These are phyloP conservation scores for Neosalanx taihuensis DNA, from an alignment of 2,797 vertebrate species.

Conservation along the genomic window DNA sequence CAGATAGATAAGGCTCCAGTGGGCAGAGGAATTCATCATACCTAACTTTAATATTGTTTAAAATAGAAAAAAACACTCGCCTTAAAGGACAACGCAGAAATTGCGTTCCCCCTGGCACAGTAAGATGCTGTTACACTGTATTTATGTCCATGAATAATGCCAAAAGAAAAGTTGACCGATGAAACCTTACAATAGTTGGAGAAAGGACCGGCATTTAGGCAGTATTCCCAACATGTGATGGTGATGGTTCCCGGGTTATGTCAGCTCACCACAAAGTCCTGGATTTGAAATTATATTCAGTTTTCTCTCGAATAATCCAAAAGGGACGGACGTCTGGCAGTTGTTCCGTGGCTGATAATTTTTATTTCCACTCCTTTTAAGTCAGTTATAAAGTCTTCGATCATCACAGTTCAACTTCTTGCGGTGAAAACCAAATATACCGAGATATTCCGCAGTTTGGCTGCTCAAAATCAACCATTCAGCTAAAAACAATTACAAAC, in stretches of 20 bases:
- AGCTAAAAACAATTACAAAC: constrained; percentile 17
- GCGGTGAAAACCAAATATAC: constrained; percentile 3
- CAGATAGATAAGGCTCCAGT: constrained; percentile 46
- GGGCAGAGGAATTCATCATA: constrained; percentile 59
- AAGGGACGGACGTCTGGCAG: not conserved
- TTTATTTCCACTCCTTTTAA: constrained; percentile 3
- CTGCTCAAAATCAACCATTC: constrained; percentile 15
- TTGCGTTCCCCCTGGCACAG: constrained; percentile 37
- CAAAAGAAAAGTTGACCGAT: not conserved
- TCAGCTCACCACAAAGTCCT: constrained; percentile 51
- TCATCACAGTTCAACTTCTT: constrained; percentile 5
- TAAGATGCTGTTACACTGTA: constrained; percentile 10
- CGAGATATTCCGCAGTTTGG: constrained; percentile 8
- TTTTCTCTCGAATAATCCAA: constrained; percentile 14
- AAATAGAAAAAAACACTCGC: constrained; percentile 33
- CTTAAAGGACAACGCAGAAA: constrained; percentile 25
- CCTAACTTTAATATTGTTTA: constrained; percentile 27
- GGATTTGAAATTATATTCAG: constrained; percentile 39
- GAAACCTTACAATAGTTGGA: constrained; percentile 56
- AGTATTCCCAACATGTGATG: constrained; percentile 25
- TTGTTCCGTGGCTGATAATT: not conserved
- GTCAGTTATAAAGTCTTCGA: constrained; percentile 15
- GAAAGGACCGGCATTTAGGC: constrained; percentile 40
- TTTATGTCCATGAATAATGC: constrained; percentile 13
- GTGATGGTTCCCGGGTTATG: constrained; percentile 24